Conservation (phyloP, 2,888 invertebrate species). For the Pseudococcus jackbeardsleyi region DNA sequence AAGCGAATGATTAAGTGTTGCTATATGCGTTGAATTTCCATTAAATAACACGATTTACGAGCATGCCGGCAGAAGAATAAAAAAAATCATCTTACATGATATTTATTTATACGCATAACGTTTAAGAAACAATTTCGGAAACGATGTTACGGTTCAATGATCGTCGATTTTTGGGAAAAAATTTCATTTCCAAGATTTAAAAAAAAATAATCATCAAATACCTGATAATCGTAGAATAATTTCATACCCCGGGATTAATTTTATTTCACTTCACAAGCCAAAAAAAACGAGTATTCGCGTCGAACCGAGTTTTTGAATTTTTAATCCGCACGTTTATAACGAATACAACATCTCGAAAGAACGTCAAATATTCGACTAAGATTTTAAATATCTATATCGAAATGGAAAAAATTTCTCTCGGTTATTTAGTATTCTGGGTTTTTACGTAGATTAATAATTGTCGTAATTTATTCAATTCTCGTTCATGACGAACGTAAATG, state of each 20-base stretch:
- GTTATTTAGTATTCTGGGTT: constrained; percentile 27
- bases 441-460: constrained; percentile 44
- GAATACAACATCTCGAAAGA: constrained; percentile 15
- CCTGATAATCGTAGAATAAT: neutral
- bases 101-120: constrained; percentile 16
- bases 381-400: constrained; percentile 20
- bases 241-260: neutral
- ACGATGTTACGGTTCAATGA: constrained; percentile 28
- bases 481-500: constrained; percentile 28
- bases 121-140: constrained; percentile 44
- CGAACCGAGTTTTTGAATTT: neutral
- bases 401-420: neutral
- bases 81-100: constrained; percentile 33
- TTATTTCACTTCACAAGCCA: neutral
- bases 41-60: constrained; percentile 48
- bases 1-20: constrained; percentile 33
- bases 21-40: constrained; percentile 50
- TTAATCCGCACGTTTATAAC: neutral
- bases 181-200: neutral
- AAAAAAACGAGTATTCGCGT: neutral
- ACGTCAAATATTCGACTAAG: neutral
- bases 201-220: neutral
- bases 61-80: constrained; percentile 11
- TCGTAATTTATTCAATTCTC: constrained; percentile 43
- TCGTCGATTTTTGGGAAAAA: neutral